A percentile compares a stretch with the other conserved stretches of the same genome.
phyloP scores from a whole-genome alignment of 1,140 invertebrate species.

The Drosophila nasuta region DNA sequence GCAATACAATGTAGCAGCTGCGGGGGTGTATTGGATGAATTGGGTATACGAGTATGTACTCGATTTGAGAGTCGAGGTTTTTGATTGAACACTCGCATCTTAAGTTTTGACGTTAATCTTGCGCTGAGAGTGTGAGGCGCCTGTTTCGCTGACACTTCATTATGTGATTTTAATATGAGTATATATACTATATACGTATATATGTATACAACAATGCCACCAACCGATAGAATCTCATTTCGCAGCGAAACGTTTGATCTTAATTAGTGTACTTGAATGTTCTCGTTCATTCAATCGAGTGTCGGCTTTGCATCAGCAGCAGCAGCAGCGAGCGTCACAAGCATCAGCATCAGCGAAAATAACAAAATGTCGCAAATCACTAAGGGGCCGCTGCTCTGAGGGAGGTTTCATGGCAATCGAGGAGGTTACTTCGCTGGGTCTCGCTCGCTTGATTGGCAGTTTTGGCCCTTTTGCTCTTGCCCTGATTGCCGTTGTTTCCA shows the following conservation, averaged over 20 bases:
- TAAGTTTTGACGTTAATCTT: slow-evolving; percentile 80
- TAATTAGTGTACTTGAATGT: slow-evolving; percentile 82
- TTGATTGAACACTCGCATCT: slow-evolving; percentile 79
- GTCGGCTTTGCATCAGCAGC: slow-evolving; percentile 67
- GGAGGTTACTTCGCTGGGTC: neutral
- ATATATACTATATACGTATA: slow-evolving; percentile 25
- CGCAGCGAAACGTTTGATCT: slow-evolving; percentile 72
- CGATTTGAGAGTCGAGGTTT: slow-evolving; percentile 39
- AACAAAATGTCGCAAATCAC: slow-evolving; percentile 81
- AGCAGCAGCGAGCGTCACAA: slow-evolving; percentile 29
- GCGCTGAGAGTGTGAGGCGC: slow-evolving; percentile 52
- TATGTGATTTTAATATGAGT: slow-evolving; percentile 81
- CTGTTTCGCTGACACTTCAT: slow-evolving; percentile 79
- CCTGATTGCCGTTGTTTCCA: slow-evolving; percentile 17
- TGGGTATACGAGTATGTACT: neutral
- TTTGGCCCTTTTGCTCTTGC: slow-evolving; percentile 43
- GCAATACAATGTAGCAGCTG: slow-evolving; percentile 31
- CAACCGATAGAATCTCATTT: slow-evolving; percentile 71
- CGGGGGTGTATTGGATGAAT: slow-evolving; percentile 4
- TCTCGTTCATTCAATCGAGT: slow-evolving; percentile 52
- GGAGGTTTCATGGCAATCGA: neutral
- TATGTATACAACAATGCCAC: slow-evolving; percentile 42
- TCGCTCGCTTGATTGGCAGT: slow-evolving; percentile 67
- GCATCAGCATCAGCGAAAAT: slow-evolving; percentile 69
- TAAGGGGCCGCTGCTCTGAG: slow-evolving; percentile 18